Evolutionary conservation across 2,888 invertebrate species (phyloP).

Genomic region (Drosophila merina): DNA sequence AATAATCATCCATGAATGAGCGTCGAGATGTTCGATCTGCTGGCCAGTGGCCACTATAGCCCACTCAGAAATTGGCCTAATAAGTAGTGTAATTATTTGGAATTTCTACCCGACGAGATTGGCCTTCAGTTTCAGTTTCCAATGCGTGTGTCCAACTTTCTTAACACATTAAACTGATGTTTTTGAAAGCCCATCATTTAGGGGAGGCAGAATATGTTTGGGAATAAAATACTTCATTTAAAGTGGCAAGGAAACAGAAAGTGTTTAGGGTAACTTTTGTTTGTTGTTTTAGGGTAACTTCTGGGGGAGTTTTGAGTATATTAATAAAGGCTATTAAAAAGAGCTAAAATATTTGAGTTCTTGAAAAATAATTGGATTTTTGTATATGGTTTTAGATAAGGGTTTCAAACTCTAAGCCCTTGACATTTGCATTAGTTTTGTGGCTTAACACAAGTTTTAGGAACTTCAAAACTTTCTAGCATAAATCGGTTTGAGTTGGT

Average conservation of each 20-base stretch:
- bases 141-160: constrained; percentile 31
- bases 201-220: background rate
- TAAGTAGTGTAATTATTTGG: constrained; percentile 40
- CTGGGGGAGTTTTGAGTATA: too few species aligned
- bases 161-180: constrained; percentile 12
- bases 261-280: too few species aligned
- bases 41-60: constrained; percentile 7
- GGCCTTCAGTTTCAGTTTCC: constrained; percentile 9
- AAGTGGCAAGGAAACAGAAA: background rate
- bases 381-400: background rate
- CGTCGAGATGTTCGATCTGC: constrained; percentile 21
- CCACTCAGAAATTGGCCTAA: constrained; percentile 28
- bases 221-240: background rate
- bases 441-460: background rate
- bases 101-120: constrained; percentile 28
- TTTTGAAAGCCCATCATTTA: background rate
- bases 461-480: background rate
- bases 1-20: constrained; percentile 24
- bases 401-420: background rate
- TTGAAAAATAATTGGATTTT: background rate
- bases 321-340: background rate
- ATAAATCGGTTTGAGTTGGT: background rate
- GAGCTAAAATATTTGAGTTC: background rate
- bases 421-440: background rate
- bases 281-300: too few species aligned